These are phyloP conservation scores for Ciona savignyi DNA, from an alignment of 23 tunicate genomes.

Conservation along the genomic window DNA sequence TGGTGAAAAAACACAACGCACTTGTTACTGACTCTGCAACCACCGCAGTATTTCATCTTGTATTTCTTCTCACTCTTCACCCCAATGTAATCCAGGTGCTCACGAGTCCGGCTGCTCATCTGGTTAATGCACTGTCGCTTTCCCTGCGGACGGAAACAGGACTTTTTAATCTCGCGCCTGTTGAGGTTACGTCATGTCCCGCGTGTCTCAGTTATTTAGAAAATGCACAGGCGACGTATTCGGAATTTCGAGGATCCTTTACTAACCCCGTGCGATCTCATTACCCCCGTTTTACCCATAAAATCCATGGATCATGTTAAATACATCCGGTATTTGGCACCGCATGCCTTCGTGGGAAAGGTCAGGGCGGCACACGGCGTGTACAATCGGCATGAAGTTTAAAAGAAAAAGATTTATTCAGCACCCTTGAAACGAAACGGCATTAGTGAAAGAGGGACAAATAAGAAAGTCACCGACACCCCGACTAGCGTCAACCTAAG, in stretches of 20 bases:
- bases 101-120: not conserved
- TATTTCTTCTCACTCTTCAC: conserved; percentile 20
- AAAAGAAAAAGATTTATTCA: too few species aligned
- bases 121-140: not conserved
- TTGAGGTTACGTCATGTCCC: not conserved
- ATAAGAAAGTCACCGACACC: not conserved
- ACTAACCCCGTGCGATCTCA: not conserved
- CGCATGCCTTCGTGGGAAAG: not conserved
- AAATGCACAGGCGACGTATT: not conserved
- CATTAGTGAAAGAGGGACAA: not conserved
- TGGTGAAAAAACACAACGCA: too few species aligned
- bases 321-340: not conserved
- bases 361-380: not conserved
- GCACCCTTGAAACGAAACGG: too few species aligned
- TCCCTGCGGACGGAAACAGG: not conserved
- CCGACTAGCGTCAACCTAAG: not conserved
- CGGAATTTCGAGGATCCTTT: not conserved
- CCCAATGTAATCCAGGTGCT: conserved; percentile 5
- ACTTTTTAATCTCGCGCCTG: too few species aligned
- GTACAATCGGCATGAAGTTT: too few species aligned
- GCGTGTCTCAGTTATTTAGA: not conserved
- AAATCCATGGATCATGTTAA: not conserved
- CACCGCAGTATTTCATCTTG: conserved; percentile 28
- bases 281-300: not conserved
- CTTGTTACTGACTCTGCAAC: conserved; percentile 16